Base-by-base conservation (phyloP, 1,140 invertebrate species). In the Babylonia areolata region DNA sequence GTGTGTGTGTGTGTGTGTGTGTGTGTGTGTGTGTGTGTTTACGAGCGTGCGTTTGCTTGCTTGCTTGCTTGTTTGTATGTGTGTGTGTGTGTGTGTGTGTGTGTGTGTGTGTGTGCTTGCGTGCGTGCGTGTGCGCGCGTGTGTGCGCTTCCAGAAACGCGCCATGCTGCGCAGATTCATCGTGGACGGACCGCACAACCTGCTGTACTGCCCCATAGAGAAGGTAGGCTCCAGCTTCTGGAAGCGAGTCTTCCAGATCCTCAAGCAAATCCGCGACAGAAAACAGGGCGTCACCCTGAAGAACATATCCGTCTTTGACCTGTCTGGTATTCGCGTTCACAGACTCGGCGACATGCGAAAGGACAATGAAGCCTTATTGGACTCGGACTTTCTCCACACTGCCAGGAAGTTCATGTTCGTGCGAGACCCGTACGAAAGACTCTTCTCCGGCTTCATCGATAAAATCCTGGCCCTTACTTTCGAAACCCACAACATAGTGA, bases 171-270 rank as follows among this genome's bases (percentile, higher is more conserved):
- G 15, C 37, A 46, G 23, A 46, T 12, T 81, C 17, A 40, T 84
- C 31, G n/a, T 73, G 33, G 40, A 84, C 28, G 51, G 23, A 28
- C 3, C 12, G 11, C n/a, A 84, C 40, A 17, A 31, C 28, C 82
- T 84, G 64, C 23, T 84, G 6, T 84, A 84, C 82, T 84, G 82
- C 39, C 82, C 82, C 0, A 84, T 84, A 5, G 69, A 84, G 39
- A 84, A 84, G 39, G 82, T 84, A 20, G 82, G 82, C 20, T 73
- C 64, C n/a, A 84, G 82, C 33, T 84, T 84, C 40, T 84, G 82
- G 82, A 84, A 84, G 69, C 82, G 82, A 12, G 64, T 84, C 5
- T 84, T 84, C 40, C n/a, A 39, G 1, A 39, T 84, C 33, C 82
- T 84, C 2, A 42, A 28, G 3, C 33, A 77, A 39, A 12, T 0